Percentiles rank a stretch among this genome's conserved stretches.
Conservation (phyloP, 2,113 vertebrate species). For the Mobula hypostoma region DNA sequence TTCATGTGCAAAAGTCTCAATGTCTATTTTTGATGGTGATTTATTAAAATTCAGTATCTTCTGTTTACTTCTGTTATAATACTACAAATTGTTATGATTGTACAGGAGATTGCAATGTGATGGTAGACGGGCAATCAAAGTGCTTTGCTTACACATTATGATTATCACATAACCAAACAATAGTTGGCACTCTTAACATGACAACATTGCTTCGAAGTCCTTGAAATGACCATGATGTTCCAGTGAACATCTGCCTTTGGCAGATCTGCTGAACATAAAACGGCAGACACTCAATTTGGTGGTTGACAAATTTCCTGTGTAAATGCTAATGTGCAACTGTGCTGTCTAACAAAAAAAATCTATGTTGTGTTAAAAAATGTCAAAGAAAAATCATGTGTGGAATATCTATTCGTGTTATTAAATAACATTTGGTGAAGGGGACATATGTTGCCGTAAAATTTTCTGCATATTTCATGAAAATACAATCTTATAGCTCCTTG, state of each 20-base stretch:
- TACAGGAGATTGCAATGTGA: conserved; percentile 1
- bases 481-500: background rate
- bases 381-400: background rate
- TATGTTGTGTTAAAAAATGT: background rate
- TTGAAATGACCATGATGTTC: conserved; percentile 33
- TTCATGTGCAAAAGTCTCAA: background rate
- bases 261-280: conserved; percentile 33
- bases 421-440: background rate
- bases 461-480: background rate
- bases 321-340: conserved; percentile 19
- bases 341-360: conserved; percentile 32
- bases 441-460: background rate
- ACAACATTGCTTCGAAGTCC: conserved; percentile 5
- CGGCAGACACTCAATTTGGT: conserved; percentile 32
- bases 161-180: conserved; percentile 20
- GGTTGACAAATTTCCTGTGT: conserved; percentile 35
- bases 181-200: conserved; percentile 18
- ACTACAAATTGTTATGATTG: background rate
- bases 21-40: background rate
- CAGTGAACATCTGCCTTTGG: conserved; percentile 31
- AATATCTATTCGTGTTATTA: background rate
- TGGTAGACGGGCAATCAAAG: background rate
- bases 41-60: background rate
- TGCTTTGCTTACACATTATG: background rate
- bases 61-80: background rate